Evolutionary conservation across 2,797 vertebrate genomes (phyloP).

Genomic region (Alectoris magna): DNA sequence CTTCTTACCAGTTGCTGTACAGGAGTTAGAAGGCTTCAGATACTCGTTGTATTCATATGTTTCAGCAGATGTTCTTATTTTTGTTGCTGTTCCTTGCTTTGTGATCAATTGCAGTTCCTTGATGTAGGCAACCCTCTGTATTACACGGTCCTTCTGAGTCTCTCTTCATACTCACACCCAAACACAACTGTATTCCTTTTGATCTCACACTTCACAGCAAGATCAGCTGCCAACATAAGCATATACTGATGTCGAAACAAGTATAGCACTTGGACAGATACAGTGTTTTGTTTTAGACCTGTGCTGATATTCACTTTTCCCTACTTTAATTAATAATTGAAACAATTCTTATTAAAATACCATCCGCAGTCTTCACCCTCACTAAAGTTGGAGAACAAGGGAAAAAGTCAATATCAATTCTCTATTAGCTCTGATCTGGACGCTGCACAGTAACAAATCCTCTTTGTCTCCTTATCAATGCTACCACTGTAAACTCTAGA

Average conservation of each 20-base stretch:
- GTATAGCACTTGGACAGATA: background rate
- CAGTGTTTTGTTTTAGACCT: background rate
- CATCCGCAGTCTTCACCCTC: accelerated
- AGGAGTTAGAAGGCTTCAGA: background rate
- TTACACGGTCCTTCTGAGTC: background rate
- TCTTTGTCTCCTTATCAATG: background rate
- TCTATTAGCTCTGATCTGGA: background rate
- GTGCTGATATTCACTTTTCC: background rate
- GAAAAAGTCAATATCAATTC: background rate
- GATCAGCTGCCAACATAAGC: background rate
- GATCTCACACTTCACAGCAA: background rate
- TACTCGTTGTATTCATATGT: background rate
- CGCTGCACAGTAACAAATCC: background rate
- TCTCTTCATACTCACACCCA: background rate
- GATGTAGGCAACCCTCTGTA: background rate
- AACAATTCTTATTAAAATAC: background rate
- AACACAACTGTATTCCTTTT: background rate
- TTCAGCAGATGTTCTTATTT: background rate
- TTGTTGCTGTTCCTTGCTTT: background rate
- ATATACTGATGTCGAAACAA: background rate
- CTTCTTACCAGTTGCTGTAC: background rate
- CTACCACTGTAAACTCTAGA: background rate
- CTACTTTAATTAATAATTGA: background rate
- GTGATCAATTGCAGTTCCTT: background rate
- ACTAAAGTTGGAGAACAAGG: background rate